phyloP scores from a whole-genome alignment of 1,140 invertebrate genomes.

The Bombus soroeensis region DNA sequence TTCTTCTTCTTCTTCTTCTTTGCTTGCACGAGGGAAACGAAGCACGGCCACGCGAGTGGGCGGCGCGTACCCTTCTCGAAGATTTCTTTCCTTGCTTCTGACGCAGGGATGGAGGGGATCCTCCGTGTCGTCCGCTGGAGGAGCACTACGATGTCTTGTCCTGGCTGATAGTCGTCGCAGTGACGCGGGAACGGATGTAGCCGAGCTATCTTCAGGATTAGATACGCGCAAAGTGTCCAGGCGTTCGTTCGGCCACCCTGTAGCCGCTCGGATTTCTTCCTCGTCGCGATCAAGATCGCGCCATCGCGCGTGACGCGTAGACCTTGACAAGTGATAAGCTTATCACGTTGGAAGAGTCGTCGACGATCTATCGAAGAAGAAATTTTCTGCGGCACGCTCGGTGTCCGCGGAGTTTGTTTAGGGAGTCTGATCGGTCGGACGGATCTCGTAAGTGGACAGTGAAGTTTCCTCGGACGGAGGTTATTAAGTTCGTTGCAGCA shows the following conservation, averaged over 20 bases:
- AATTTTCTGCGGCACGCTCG: background rate
- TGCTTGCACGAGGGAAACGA: constrained; percentile 23
- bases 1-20: background rate
- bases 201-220: constrained; percentile 67
- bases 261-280: background rate
- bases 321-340: background rate
- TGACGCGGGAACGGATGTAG: constrained; percentile 52
- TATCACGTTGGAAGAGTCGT: background rate
- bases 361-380: background rate
- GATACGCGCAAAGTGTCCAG: background rate
- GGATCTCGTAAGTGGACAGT: background rate
- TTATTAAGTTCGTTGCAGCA: background rate
- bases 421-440: background rate
- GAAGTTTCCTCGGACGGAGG: background rate
- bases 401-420: background rate
- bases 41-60: constrained; percentile 80
- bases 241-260: constrained; percentile 13
- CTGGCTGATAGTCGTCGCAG: constrained; percentile 57
- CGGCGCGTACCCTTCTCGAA: constrained; percentile 69
- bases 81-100: constrained; percentile 36
- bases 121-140: constrained; percentile 34
- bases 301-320: constrained; percentile 18
- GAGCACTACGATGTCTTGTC: constrained; percentile 36
- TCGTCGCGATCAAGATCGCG: constrained; percentile 43
- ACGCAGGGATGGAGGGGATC: constrained; percentile 28